A percentile compares a stretch with the other conserved stretches of the same genome.
Evolutionary conservation across 2,888 invertebrate species (phyloP).

Genomic region (Netelia melanura): DNA sequence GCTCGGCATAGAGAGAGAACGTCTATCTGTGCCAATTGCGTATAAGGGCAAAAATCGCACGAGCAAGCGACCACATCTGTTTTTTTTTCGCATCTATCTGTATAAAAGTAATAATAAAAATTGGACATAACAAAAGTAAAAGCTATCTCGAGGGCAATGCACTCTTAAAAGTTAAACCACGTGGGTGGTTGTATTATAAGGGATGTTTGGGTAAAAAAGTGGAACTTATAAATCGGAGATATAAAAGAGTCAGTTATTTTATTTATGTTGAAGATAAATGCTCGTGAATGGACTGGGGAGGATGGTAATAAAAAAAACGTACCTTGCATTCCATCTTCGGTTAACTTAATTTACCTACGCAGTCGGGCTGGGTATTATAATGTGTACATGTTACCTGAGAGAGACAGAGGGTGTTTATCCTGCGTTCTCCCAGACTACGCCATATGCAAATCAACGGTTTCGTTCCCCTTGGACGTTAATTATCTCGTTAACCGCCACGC

Average conservation of each 20-base stretch:
- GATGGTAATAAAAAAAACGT: neutral
- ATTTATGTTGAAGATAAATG: conserved; percentile 25
- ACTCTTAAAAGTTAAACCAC: neutral
- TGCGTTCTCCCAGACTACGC: conserved; percentile 29
- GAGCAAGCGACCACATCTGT: neutral
- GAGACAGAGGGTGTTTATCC: neutral
- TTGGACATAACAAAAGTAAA: neutral
- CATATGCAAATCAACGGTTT: conserved; percentile 58
- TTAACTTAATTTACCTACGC: neutral
- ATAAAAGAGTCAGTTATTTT: conserved; percentile 28
- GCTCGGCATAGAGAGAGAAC: conserved; percentile 41
- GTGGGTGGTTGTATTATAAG: neutral
- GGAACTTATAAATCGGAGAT: conserved; percentile 38
- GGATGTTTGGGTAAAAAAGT: neutral
- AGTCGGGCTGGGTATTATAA: conserved; percentile 3
- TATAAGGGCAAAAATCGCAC: conserved; percentile 41
- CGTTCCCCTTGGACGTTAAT: conserved; percentile 54
- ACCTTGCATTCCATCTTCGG: neutral
- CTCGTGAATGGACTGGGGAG: neutral
- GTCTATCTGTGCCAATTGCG: conserved; percentile 59
- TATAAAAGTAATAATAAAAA: neutral
- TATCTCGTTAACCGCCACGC: conserved; percentile 62
- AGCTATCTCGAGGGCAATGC: neutral
- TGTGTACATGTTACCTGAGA: neutral
- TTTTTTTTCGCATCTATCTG: neutral